phyloP scores from a whole-genome alignment of 2,888 invertebrate genomes.

The Iselma pallidipennis region DNA sequence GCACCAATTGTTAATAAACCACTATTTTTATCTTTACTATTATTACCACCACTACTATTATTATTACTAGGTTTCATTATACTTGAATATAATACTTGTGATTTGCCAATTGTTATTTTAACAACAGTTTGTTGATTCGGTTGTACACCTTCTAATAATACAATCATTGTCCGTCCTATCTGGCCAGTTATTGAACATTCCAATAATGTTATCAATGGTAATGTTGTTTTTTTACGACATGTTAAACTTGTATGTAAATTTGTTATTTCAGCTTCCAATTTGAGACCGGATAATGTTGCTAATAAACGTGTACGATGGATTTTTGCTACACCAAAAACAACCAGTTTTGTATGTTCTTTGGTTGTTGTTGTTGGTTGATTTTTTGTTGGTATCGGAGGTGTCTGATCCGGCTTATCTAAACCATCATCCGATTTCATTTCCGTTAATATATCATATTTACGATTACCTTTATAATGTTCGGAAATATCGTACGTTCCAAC shows the following conservation, averaged over 20 bases:
- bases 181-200: constrained; percentile 87
- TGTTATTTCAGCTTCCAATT: constrained; percentile 92
- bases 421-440: constrained; percentile 64
- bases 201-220: constrained; percentile 59
- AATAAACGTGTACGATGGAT: constrained; percentile 84
- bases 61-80: constrained; percentile 74
- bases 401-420: constrained; percentile 58
- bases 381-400: constrained; percentile 31
- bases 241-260: constrained; percentile 90
- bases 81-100: constrained; percentile 89
- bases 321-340: constrained; percentile 85
- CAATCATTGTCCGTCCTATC: constrained; percentile 90
- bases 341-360: constrained; percentile 71
- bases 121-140: constrained; percentile 94
- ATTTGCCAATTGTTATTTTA: constrained; percentile 88
- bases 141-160: constrained; percentile 85
- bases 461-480: constrained; percentile 68
- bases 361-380: constrained; percentile 53
- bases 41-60: constrained; percentile 72
- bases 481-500: constrained; percentile 66
- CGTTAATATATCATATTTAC: constrained; percentile 62
- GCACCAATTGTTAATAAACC: constrained; percentile 85
- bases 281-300: constrained; percentile 90
- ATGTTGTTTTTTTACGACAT: constrained; percentile 81
- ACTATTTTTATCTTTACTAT: constrained; percentile 76